Percentiles rank a stretch among this genome's conserved stretches.
Conservation (phyloP, 2,888 invertebrate genomes). For the Cosmia trapezina region DNA sequence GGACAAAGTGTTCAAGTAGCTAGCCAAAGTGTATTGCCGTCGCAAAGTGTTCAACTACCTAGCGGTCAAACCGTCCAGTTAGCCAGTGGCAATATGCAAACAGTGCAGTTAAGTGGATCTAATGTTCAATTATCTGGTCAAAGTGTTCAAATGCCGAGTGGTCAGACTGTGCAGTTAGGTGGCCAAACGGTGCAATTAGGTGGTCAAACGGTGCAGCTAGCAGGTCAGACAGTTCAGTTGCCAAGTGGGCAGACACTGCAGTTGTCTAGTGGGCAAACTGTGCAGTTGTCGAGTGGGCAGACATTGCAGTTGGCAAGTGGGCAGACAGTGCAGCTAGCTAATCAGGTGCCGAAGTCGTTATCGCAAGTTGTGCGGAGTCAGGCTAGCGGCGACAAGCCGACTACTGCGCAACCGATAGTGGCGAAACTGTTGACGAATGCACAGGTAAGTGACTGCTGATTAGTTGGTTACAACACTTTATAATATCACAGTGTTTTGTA, state of each 20-base stretch:
- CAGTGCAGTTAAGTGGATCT: slow-evolving; percentile 68
- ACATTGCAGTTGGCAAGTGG: slow-evolving; percentile 82
- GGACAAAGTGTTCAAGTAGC: slow-evolving; percentile 84
- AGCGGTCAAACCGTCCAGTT: slow-evolving; percentile 83
- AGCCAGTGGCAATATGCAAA: slow-evolving; percentile 76
- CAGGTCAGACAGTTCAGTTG: slow-evolving; percentile 85
- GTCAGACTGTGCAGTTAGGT: slow-evolving; percentile 71
- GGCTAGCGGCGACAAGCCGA: slow-evolving; percentile 78
- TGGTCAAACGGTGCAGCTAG: slow-evolving; percentile 75
- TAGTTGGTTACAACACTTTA: slow-evolving; percentile 14
- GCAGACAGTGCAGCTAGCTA: slow-evolving; percentile 83
- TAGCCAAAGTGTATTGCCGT: slow-evolving; percentile 78
- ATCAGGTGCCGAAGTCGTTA: slow-evolving; percentile 77
- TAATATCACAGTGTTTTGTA: slow-evolving; percentile 3
- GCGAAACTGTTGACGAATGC: slow-evolving; percentile 94
- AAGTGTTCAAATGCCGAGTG: slow-evolving; percentile 73
- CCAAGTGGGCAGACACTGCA: slow-evolving; percentile 87
- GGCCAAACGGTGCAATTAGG: slow-evolving; percentile 69
- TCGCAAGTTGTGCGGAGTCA: slow-evolving; percentile 83
- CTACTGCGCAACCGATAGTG: slow-evolving; percentile 90
- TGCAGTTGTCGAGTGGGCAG: slow-evolving; percentile 82
- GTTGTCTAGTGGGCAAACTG: slow-evolving; percentile 80
- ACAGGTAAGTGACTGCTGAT: slow-evolving; percentile 82
- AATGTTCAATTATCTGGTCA: slow-evolving; percentile 73
- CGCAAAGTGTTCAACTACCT: slow-evolving; percentile 79